Evolutionary conservation across 2,797 vertebrate species (phyloP), one percentile per base, ranked within the genome.

Genomic region (Pipistrellus pipistrellus): DNA sequence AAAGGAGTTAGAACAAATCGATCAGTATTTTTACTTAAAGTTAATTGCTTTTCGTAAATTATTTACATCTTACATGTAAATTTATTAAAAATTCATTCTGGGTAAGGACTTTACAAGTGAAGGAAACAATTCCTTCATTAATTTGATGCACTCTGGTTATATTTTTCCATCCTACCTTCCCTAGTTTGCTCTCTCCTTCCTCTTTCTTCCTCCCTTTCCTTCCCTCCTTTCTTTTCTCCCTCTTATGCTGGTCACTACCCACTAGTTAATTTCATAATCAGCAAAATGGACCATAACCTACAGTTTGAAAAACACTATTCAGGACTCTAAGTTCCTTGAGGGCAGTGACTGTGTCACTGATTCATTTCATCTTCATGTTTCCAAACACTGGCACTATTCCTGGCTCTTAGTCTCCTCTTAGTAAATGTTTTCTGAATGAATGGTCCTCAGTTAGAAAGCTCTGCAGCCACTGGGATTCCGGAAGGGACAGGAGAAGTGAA

Each of bases 261-360:
- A 44, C 53, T 81, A 51, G 80, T 83, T 85, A 59, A 95, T 84
- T 93, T 84, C 84, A 87, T 78, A 93, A 88, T 48, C 38, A 69
- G 83, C 71, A 69, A 85, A 82, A 92, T 88, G 46, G 78, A 3
- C 80, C 88, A 18, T 85, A 88, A 95, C 55, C 57, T 92, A 48
- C 13, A 80, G 59, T 97, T 85, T 90, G 82, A 85, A 83, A 95
- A 96, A 83, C 78, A 77, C 46, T 68, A 35, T 91, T 92, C 66
- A 95, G 88, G 90, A 95, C 84, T 96, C 88, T 81, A 92, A 96
- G 95, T 91, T 96, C 92, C 97, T 96, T 97, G 96, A 97, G 96
- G 95, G 92, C 88, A 96, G 92, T 96, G 81, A 88, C 59, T 66
- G 0, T 94, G 71, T 80, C 89, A 66, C 38, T 88, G 86, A 85